A percentile compares a stretch with the other conserved stretches of the same genome.
phyloP scores from a whole-genome alignment of 2,888 invertebrate species.

The Cephus sareptanus region DNA sequence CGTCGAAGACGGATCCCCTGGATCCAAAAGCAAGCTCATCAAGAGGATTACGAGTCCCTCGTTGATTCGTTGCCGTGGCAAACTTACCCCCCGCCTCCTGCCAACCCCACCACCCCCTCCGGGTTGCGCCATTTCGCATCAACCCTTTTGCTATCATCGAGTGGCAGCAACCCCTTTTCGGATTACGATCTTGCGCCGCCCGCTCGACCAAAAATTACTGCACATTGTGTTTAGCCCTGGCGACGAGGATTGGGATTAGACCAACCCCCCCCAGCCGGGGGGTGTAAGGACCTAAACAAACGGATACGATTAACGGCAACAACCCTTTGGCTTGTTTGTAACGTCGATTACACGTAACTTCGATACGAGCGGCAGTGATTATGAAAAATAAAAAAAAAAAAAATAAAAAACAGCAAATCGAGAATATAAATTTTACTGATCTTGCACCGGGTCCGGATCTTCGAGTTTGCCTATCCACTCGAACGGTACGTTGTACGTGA shows the following conservation, averaged over 20 bases:
- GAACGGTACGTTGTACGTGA: neutral
- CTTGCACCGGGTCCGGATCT: neutral
- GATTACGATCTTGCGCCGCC: conserved; percentile 25
- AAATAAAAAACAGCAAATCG: no score
- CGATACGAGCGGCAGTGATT: neutral
- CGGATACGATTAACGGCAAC: neutral
- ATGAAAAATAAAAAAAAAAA: neutral
- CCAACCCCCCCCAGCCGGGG: neutral
- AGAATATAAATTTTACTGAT: neutral
- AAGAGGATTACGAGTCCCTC: conserved; percentile 24
- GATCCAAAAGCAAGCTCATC: conserved; percentile 11
- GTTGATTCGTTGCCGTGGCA: conserved; percentile 1
- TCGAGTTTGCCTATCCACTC: neutral
- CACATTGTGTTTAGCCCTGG: neutral
- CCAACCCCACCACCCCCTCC: no score
- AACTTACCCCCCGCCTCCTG: neutral
- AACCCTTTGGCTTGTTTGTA: neutral
- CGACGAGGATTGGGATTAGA: neutral
- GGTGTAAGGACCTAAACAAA: neutral
- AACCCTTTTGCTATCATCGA: conserved; percentile 31
- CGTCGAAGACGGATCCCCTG: neutral
- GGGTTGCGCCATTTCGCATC: conserved; percentile 12
- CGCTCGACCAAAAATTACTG: conserved; percentile 14
- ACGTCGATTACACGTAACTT: neutral
- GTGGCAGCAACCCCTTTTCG: conserved; percentile 24